Base-by-base conservation (phyloP, 2,888 invertebrate species). In the Bellardia pandia region DNA sequence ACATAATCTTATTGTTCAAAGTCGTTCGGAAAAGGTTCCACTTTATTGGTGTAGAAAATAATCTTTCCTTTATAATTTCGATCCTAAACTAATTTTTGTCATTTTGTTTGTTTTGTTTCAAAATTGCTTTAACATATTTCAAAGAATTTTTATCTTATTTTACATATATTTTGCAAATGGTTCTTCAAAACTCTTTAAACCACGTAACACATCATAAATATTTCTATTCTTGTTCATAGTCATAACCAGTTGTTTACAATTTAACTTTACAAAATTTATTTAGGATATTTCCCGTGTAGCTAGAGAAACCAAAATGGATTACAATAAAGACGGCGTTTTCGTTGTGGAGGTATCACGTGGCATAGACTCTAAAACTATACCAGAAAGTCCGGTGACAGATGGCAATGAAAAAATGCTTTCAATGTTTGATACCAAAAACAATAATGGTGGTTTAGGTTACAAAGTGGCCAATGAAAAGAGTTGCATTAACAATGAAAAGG, bases 281-380 rank as follows among this genome's bases (percentile, higher is more conserved):
- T 58, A 96, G 96, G 96, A 96, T 89, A 95, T 96, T 71, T 95
- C 96, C 40, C 95, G 95, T 87, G 96, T 96, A 89, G 96, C 96
- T 3, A 94, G 96, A 45, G 96, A 96, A 92, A 96, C 96, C 0
- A 96, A 96, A 90, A 96, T 96, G 96, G 96, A 96, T 90, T 96
- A 96, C 89, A 96, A 96, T 8, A 96, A 96, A 90, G 96, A 96
- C 85, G 96, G 96, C 0, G 96, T 96, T 51, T 96, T 96, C 90
- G 96, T 96, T 4, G 96, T 96, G 0, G 96, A 96, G 91, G 96
- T 95, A 91, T 91, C 95, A 91, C 92, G 95, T 89, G 91, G 94
- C 91, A 89, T 93, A 90, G 91, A 94, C 92, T 91, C 94, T 89
- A 92, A 94, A 92, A 89, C 92, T 30, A 92, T 89, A 90, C 94